phyloP scores from a whole-genome alignment of 2,888 invertebrate species.

The Drosophila gaucha region DNA sequence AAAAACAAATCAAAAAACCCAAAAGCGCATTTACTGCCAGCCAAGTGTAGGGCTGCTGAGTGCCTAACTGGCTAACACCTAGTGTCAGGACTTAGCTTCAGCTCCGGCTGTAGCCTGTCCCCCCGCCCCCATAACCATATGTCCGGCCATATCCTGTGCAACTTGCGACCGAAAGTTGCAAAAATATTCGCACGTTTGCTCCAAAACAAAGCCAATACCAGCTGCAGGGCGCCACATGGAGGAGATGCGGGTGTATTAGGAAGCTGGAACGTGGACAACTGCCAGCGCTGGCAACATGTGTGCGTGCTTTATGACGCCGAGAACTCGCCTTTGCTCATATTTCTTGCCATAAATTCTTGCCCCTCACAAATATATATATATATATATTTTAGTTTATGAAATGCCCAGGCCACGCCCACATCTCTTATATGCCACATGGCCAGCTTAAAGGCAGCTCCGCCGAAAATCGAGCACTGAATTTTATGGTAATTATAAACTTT shows the following conservation, averaged over 20 bases:
- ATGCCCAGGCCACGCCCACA: conserved; percentile 34
- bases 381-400: conserved; percentile 55
- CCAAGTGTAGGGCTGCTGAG: background rate
- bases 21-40: conserved; percentile 42
- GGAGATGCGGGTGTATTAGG: background rate
- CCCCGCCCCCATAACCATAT: conserved; percentile 42
- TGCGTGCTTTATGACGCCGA: conserved; percentile 57
- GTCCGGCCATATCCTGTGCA: conserved; percentile 72
- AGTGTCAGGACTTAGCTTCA: conserved; percentile 17
- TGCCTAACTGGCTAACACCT: conserved; percentile 44
- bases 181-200: conserved; percentile 74
- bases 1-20: conserved; percentile 48
- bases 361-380: conserved; percentile 23
- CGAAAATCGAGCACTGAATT: conserved; percentile 65
- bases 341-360: conserved; percentile 70
- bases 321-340: conserved; percentile 54
- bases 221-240: background rate
- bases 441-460: conserved; percentile 41
- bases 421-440: conserved; percentile 24
- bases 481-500: conserved; percentile 76
- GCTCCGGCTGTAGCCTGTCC: conserved; percentile 5
- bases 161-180: conserved; percentile 75
- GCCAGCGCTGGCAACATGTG: conserved; percentile 39
- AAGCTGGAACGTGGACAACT: background rate
- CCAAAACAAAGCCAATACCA: conserved; percentile 63